These are phyloP conservation scores for Carassius auratus DNA, from an alignment of 2,113 vertebrate species.

Conservation along the genomic window DNA sequence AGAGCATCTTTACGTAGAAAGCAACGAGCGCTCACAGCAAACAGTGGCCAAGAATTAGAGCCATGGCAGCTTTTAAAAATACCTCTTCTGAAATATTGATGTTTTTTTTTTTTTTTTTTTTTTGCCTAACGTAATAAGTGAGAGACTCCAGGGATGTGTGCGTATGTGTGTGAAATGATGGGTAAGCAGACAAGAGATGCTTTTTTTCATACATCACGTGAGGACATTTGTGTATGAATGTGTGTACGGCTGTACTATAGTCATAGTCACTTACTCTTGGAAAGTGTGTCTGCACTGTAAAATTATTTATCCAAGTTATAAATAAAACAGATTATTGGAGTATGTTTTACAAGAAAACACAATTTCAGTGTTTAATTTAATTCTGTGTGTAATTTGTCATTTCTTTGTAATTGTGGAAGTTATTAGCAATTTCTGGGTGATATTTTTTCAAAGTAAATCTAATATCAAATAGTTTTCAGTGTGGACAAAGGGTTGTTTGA, in stretches of 20 bases:
- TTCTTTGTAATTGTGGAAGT: background rate
- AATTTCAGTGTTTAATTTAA: background rate
- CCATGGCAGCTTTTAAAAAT: conserved; percentile 72
- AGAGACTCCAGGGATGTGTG: conserved; percentile 64
- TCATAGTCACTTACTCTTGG: background rate
- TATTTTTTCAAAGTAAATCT: background rate
- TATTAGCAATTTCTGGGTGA: background rate
- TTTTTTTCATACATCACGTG: conserved; percentile 43
- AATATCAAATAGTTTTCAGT: background rate
- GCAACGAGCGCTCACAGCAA: conserved; percentile 56
- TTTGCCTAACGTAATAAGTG: conserved; percentile 75
- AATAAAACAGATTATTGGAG: background rate
- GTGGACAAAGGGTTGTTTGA: too few species aligned
- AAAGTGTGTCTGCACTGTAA: too few species aligned
- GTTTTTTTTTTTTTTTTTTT: conserved; percentile 59
- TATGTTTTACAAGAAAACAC: too few species aligned
- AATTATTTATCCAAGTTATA: background rate
- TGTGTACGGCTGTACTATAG: background rate
- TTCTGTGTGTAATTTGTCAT: background rate
- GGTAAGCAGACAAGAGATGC: conserved; percentile 39
- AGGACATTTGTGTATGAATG: background rate
- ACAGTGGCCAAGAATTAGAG: conserved; percentile 51
- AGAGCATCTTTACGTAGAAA: conserved; percentile 50
- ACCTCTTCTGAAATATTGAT: conserved; percentile 75
- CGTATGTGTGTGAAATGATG: conserved; percentile 48